Evolutionary conservation across 2,113 vertebrate species (phyloP), one percentile per base, ranked within the genome.

Genomic region (Thermophis baileyi): DNA sequence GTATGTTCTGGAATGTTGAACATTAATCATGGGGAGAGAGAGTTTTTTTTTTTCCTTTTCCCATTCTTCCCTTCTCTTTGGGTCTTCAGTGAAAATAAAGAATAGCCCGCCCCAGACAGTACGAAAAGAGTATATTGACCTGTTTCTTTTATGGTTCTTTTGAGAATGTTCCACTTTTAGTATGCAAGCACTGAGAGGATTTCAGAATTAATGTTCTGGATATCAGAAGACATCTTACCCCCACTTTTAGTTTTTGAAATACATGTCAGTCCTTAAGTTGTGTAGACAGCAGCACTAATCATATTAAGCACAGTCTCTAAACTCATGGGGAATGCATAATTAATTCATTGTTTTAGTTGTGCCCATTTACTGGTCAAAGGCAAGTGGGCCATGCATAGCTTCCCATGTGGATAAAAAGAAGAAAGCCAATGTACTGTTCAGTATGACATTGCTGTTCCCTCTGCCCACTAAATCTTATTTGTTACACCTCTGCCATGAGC

Each of bases 221-320:
- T 69, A 95, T 95, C 92, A 93, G 94, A 96, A 97, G 96, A 95
- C 95, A 94, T 96, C 91, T 85, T 89, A 69, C 3, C 90, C 74
- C 90, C 35, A 20, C 96, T 96, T 92, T 63, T 89, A 57, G 94
- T 89, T 93, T 95, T 95, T 95, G 93, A 95, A 95, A 94, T 89
- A 90, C 91, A 51, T 51, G 55, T 95, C 96, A 94, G 93, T 93
- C 24, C 96, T 97, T 94, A 94, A 95, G 96, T 88, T 87, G 96
- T 94, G 95, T 89, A 96, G 97, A 96, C 96, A 97, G 97, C 98
- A 97, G 96, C 97, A 92, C 98, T 97, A 98, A 98, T 98, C 97
- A 92, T 9, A 27, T 97, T 97, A 97, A 97, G 95, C 96, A 74
- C 93, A 92, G 95, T 94, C 97, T 96, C 97, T 90, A 27, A 85